phyloP scores from a whole-genome alignment of 2,888 invertebrate genomes.

The Listrodromus nycthemerus region DNA sequence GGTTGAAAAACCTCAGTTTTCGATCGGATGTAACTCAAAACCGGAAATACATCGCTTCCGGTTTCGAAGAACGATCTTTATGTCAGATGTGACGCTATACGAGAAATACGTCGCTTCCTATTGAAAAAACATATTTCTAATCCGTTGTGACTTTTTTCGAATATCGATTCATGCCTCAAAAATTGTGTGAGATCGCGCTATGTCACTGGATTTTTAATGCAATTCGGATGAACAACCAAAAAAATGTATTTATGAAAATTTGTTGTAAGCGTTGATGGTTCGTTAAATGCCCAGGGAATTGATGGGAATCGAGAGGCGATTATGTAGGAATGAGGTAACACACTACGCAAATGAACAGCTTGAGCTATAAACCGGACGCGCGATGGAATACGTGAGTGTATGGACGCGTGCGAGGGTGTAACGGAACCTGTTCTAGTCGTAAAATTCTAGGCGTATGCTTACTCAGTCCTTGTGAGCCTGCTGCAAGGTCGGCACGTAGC shows the following conservation, averaged over 20 bases:
- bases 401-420: conserved; percentile 70
- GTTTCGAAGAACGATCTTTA: too few species aligned
- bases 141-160: too few species aligned
- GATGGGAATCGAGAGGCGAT: conserved; percentile 24
- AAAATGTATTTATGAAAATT: conserved; percentile 12
- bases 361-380: conserved; percentile 60
- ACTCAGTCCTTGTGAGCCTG: conserved; percentile 22
- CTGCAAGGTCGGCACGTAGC: conserved; percentile 21
- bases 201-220: not conserved
- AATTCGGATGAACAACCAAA: not conserved
- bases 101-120: too few species aligned
- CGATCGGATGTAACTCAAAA: too few species aligned
- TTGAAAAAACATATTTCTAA: too few species aligned
- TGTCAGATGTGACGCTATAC: too few species aligned
- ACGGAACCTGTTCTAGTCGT: conserved; percentile 79
- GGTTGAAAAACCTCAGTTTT: too few species aligned
- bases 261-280: not conserved
- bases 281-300: not conserved
- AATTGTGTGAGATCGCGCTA: too few species aligned
- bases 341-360: conserved; percentile 53
- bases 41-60: too few species aligned
- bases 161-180: too few species aligned
- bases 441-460: conserved; percentile 38
- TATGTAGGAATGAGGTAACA: conserved; percentile 47
- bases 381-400: conserved; percentile 66